phyloP scores from a whole-genome alignment of 2,113 vertebrate genomes.

The Cinclus cinclus region DNA sequence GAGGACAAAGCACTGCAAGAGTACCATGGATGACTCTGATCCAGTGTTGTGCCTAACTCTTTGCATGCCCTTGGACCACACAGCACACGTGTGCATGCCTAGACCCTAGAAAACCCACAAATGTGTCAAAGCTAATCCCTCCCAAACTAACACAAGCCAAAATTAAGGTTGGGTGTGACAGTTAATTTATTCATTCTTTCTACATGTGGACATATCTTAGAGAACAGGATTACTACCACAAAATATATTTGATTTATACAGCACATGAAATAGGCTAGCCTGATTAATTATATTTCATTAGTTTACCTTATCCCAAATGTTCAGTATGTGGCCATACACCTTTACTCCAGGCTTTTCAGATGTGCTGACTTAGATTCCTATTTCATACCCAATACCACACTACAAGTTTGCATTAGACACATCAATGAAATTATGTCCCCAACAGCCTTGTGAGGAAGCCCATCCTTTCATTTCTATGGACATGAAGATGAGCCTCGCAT shows the following conservation, averaged over 20 bases:
- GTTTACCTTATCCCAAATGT: not conserved
- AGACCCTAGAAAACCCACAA: not conserved
- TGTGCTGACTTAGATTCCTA: not conserved
- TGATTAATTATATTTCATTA: not conserved
- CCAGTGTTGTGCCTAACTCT: not conserved
- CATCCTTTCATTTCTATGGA: not conserved
- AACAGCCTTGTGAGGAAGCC: not conserved
- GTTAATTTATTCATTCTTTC: not conserved
- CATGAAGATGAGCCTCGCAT: not conserved
- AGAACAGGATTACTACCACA: not conserved
- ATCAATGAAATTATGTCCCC: not conserved
- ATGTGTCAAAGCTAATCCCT: not conserved
- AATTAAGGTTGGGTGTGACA: not conserved
- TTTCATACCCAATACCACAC: not conserved
- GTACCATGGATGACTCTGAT: not conserved
- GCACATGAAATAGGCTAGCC: not conserved
- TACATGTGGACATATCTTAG: accelerated
- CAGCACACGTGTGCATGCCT: not conserved
- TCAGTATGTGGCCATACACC: not conserved
- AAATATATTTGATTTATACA: not conserved
- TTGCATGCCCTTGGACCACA: accelerated
- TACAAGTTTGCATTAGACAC: not conserved
- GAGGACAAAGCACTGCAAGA: not conserved
- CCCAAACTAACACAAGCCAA: not conserved
- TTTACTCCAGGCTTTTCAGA: not conserved